Percentiles rank a stretch among this genome's conserved stretches.
These are phyloP conservation scores for Caenorhabditis brenneri DNA, from an alignment of 1,140 invertebrate genomes.

Conservation along the genomic window DNA sequence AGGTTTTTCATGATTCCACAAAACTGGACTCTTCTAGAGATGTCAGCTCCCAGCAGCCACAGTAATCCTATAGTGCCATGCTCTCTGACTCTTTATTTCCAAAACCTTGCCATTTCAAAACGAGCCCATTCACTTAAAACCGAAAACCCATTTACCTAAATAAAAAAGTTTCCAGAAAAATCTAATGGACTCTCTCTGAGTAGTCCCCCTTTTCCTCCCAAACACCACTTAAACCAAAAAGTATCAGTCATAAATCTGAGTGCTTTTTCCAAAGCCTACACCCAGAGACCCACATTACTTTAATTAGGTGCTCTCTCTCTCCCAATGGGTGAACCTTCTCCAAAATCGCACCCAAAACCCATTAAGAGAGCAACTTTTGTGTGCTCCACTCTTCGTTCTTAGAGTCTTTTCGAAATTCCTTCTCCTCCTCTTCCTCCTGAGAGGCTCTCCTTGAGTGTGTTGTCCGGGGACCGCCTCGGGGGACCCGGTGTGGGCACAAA, in stretches of 20 bases:
- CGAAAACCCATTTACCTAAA: neutral
- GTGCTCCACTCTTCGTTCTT: neutral
- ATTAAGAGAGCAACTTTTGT: slow-evolving; percentile 40
- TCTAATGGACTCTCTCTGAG: slow-evolving; percentile 4
- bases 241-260: slow-evolving; percentile 42
- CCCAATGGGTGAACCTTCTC: neutral
- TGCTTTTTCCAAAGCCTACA: neutral
- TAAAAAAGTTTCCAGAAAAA: neutral
- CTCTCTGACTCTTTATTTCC: too few species aligned
- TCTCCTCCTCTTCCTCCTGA: too few species aligned
- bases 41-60: too few species aligned
- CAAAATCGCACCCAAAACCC: slow-evolving; percentile 29
- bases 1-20: too few species aligned
- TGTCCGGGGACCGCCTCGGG: neutral
- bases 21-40: too few species aligned
- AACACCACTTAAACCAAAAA: slow-evolving; percentile 15
- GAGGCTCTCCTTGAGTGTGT: neutral
- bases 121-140: neutral
- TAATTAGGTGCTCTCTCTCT: slow-evolving; percentile 19
- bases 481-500: neutral
- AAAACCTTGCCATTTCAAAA: neutral
- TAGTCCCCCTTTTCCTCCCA: neutral
- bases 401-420: neutral
- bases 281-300: slow-evolving; percentile 32
- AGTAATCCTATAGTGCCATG: too few species aligned